A percentile compares a stretch with the other conserved stretches of the same genome.
phyloP scores from a whole-genome alignment of 1,140 invertebrate genomes.

The Microplitis mediator region DNA sequence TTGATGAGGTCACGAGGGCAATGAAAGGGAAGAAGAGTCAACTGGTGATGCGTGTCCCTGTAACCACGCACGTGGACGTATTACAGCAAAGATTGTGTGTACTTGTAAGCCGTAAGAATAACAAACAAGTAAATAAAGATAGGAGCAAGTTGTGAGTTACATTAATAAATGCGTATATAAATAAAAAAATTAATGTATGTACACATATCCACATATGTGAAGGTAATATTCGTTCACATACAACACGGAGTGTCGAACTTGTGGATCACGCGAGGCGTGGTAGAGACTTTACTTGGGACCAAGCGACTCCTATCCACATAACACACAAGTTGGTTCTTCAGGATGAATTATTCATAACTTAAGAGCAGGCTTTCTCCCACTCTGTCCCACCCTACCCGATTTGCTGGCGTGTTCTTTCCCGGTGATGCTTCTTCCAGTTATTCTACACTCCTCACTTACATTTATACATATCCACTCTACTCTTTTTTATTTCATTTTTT shows the following conservation, averaged over 20 bases:
- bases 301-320: conserved; percentile 36
- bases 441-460: conserved; percentile 32
- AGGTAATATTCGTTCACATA: conserved; percentile 22
- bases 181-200: background rate
- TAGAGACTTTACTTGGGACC: conserved; percentile 39
- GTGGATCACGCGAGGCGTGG: conserved; percentile 52
- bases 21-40: conserved; percentile 10
- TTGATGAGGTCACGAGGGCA: conserved; percentile 6
- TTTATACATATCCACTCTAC: conserved; percentile 32
- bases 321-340: conserved; percentile 30
- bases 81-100: conserved; percentile 8
- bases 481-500: background rate
- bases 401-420: background rate
- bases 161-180: conserved; percentile 15
- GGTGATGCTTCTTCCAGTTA: conserved; percentile 12
- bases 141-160: conserved; percentile 7
- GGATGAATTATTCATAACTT: conserved; percentile 56
- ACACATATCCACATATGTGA: conserved; percentile 4
- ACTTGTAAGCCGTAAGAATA: background rate
- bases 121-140: background rate
- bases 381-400: background rate
- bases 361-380: conserved; percentile 29
- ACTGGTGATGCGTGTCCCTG: background rate
- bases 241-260: conserved; percentile 21
- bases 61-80: conserved; percentile 21